These are phyloP conservation scores for Empis livida DNA, from an alignment of 2,888 invertebrate species.

Conservation along the genomic window DNA sequence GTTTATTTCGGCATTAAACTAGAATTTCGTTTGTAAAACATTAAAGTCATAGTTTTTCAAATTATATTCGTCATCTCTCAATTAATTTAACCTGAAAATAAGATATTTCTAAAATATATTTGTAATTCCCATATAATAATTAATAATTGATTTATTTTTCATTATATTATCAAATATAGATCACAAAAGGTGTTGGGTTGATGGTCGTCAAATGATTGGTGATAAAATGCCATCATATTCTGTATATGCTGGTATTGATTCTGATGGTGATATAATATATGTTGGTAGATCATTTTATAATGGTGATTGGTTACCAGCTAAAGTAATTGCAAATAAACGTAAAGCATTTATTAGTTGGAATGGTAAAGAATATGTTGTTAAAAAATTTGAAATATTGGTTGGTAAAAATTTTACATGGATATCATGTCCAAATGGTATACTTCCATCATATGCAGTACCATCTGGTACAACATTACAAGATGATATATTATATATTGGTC, in stretches of 20 bases:
- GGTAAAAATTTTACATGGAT: conserved; percentile 44
- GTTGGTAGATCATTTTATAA: conserved; percentile 57
- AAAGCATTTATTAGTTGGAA: conserved; percentile 31
- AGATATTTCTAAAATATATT: too few species aligned
- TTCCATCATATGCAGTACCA: conserved; percentile 28
- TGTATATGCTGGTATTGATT: conserved; percentile 51
- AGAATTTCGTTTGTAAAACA: too few species aligned
- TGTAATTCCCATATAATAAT: too few species aligned
- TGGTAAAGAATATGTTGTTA: conserved; percentile 40
- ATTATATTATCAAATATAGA: too few species aligned
- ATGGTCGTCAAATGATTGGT: too few species aligned
- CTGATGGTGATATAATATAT: conserved; percentile 57
- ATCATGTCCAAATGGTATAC: conserved; percentile 28
- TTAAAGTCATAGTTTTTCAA: too few species aligned
- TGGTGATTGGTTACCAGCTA: conserved; percentile 49
- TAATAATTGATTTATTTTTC: too few species aligned
- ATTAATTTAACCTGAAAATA: too few species aligned
- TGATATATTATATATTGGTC: conserved; percentile 42
- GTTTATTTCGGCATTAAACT: too few species aligned
- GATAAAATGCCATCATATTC: conserved; percentile 28
- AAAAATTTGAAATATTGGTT: conserved; percentile 38
- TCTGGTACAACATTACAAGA: conserved; percentile 38
- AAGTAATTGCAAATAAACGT: conserved; percentile 38
- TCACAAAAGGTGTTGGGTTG: too few species aligned
- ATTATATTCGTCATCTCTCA: too few species aligned